Base-by-base conservation (phyloP, 2,797 vertebrate species). In the Chromis chromis region DNA sequence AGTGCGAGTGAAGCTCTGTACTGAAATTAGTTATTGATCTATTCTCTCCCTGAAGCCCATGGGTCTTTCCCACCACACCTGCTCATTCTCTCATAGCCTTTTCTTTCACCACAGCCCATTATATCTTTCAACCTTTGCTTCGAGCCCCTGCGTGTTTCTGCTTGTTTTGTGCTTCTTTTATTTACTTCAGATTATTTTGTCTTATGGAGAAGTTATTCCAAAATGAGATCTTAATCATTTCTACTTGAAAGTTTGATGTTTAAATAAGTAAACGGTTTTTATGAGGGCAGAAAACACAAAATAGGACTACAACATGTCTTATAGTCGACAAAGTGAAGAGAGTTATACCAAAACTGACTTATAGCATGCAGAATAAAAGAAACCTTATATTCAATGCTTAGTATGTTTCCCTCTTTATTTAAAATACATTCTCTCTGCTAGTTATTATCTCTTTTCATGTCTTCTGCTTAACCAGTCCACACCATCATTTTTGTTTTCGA, bases 1-100 rank as follows among this genome's bases (percentile, higher is more conserved):
- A 78, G 88, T 89, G 90, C 85, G 66, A 91, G 91, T 93, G 90
- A 91, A 93, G 92, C 93, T 92, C 78, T 86, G 89, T 82, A 82
- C 93, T 93, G 93, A 94, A 93, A 94, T 94, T 92, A 94, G 92
- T 94, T 94, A 94, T 94, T 94, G 93, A 94, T 94, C 92, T 88
- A 79, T 91, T 89, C 91, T 90, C 92, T 90, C 88, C 89, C 91
- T 70, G 79, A 89, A 92, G 92, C 92, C 89, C 91, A 86, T 87
- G 91, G 90, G 92, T 90, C 90, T 93, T 91, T 92, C 91, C 88
- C 88, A 89, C 79, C 88, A 90, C 90, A 90, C 91, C 91, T 93
- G 91, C 91, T 92, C 86, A 81, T 91, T 93, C 90, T 92, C 89
- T 89, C 87, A 76, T 52, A 71, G 88, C 87, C 79, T 75, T 89